Evolutionary conservation across 1,140 invertebrate genomes (phyloP), one percentile per base, ranked within the genome.

Genomic region (Subanguina moxae): DNA sequence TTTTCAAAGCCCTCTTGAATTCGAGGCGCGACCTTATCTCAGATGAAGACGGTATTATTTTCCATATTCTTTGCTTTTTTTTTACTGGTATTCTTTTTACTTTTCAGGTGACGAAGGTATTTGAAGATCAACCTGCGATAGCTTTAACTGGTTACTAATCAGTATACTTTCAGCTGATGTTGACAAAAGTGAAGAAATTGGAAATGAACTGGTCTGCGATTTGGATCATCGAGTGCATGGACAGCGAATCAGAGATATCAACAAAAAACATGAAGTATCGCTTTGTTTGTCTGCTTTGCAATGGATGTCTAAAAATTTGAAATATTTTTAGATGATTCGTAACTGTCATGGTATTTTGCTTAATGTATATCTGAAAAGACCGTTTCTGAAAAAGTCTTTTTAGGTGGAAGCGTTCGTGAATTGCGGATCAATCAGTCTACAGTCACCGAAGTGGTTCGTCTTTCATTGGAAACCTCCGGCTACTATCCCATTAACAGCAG

Each of bases 221-320:
- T 68, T 74, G 21, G 71, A 73, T 57, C 46, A 73, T 74, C 43
- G 21, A 15, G 30, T 71, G 28, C 57, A 73, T 46, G 71, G 71
- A 13, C 23, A 62, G 9, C 8, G 30, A 19, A 67, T 73, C 23
- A 5, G 17, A 1, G 32, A 19, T 7, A 70, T 73, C 21, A 73
- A 68, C 42, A 56, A 62, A 28, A 21, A 56, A 5, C 68, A 70
- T 56, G 57, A 68, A 30, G 21, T n/a, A 8, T n/a, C n/a, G n/a
- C n/a, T n/a, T n/a, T n/a, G n/a, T n/a, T n/a, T n/a, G n/a, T n/a
- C n/a, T n/a, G n/a, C n/a, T n/a, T n/a, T n/a, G n/a, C n/a, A n/a
- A n/a, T n/a, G n/a, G n/a, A n/a, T n/a, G n/a, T n/a, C n/a, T n/a
- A n/a, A n/a, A n/a, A n/a, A n/a, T n/a, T n/a, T n/a, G n/a, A n/a